phyloP scores from a whole-genome alignment of 92 coral and sea anemone genomes.

The Porites cylindrica region DNA sequence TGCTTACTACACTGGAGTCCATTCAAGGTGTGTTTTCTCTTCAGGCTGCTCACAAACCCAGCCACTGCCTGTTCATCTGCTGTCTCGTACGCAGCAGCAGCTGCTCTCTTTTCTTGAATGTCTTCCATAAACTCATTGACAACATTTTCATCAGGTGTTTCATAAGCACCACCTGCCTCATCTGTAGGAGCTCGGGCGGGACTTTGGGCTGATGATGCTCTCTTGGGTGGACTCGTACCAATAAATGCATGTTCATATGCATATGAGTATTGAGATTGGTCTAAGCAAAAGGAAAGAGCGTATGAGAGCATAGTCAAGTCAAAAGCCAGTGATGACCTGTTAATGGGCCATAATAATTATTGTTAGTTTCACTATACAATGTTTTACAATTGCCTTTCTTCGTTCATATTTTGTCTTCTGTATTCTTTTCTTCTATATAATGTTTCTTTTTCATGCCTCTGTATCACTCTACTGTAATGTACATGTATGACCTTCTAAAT shows the following conservation, averaged over 20 bases:
- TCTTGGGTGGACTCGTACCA: slow-evolving; percentile 33
- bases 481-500: too few species aligned
- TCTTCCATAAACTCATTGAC: slow-evolving; percentile 47
- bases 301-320: not conserved
- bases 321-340: too few species aligned
- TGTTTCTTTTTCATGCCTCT: too few species aligned
- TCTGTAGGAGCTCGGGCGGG: slow-evolving; percentile 4
- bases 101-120: slow-evolving; percentile 8
- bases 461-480: too few species aligned
- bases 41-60: slow-evolving; percentile 62
- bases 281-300: slow-evolving; percentile 22
- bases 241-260: slow-evolving; percentile 68
- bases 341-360: too few species aligned
- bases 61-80: slow-evolving; percentile 60
- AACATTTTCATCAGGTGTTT: slow-evolving; percentile 49
- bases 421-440: too few species aligned
- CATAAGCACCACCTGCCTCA: slow-evolving; percentile 34
- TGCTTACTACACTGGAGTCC: slow-evolving; percentile 53
- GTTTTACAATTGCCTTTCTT: too few species aligned
- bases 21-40: slow-evolving; percentile 40
- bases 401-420: too few species aligned
- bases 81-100: slow-evolving; percentile 25
- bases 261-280: slow-evolving; percentile 74
- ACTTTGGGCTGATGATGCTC: not conserved
- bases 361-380: too few species aligned